Evolutionary conservation across 1,140 invertebrate genomes (phyloP).

Genomic region (Calephelis nemesis): DNA sequence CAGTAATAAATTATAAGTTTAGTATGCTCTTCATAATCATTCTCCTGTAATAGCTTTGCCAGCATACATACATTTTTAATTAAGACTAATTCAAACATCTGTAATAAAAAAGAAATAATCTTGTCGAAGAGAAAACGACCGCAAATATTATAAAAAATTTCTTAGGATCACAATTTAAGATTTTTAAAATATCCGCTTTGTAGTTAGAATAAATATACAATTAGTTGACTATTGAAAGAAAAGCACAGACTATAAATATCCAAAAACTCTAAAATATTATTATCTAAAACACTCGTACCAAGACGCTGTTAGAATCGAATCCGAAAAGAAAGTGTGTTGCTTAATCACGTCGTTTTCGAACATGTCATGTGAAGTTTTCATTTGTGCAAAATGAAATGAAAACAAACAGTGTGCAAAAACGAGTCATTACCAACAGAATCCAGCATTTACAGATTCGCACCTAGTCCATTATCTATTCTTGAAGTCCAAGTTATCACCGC

Average conservation of each 20-base stretch:
- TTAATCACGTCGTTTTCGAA: constrained; percentile 47
- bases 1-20: too few relatives aligned
- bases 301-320: constrained; percentile 73
- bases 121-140: too few relatives aligned
- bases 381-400: constrained; percentile 9
- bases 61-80: too few relatives aligned
- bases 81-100: too few relatives aligned
- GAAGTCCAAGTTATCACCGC: constrained; percentile 64
- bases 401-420: constrained; percentile 35
- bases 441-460: constrained; percentile 73
- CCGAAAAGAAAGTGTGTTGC: constrained; percentile 40
- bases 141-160: too few relatives aligned
- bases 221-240: constrained; percentile 1
- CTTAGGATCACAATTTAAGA: too few relatives aligned
- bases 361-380: constrained; percentile 12
- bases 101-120: too few relatives aligned
- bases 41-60: too few relatives aligned
- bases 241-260: constrained; percentile 5
- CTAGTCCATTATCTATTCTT: constrained; percentile 77
- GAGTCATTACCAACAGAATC: constrained; percentile 47
- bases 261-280: constrained; percentile 41
- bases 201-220: constrained; percentile 8
- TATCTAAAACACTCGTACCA: constrained; percentile 75
- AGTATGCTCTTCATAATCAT: too few relatives aligned
- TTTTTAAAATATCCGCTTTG: background rate